Base-by-base conservation (phyloP, 2,888 invertebrate genomes). In the Torymus texanus region DNA sequence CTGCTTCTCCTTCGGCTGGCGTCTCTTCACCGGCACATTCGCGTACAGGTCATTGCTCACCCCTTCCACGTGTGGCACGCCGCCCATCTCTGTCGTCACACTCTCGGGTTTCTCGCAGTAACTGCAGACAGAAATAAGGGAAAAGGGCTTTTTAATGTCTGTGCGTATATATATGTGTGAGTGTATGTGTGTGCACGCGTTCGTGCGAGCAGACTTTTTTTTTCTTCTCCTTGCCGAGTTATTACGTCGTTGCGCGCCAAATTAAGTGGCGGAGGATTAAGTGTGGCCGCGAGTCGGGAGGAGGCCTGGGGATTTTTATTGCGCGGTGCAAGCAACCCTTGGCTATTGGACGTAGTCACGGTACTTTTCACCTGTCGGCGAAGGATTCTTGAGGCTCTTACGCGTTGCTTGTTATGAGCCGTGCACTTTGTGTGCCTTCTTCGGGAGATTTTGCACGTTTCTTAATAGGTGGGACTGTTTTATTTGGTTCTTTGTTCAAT, bases 31-130 rank as follows among this genome's bases (percentile, higher is more conserved):
- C 0, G 95, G 95, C 83, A 95, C 93, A 16, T 51, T 73, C 14
- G 95, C 95, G 89, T 95, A 95, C 65, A 95, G 91, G 89, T 95
- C 95, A 87, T 94, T 94, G 85, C 95, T 95, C 84, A 95, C 93
- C 83, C 94, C 94, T 67, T 94, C 92, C 78, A 94, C 93, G 89
- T 95, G 95, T 2, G 94, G 94, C 82, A 95, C 93, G 77, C 92
- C 92, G 41, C 89, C 90, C 91, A 93, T 93, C 86, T 93, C 93
- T 59, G 92, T 91, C 77, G 92, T 92, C 81, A 92, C 92, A 87
- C 92, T 92, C 84, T 93, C 93, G 82, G 92, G 92, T 88, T 93
- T 93, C 90, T 90, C 90, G 84, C 90, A 84, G 86, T 91, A 88
- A 84, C 90, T 90, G 86, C n/a, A 87, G 16, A 75, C 14, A 41